A percentile compares a stretch with the other conserved stretches of the same genome.
These are phyloP conservation scores for Spisula solida DNA, from an alignment of 2,888 invertebrate species.

Conservation along the genomic window DNA sequence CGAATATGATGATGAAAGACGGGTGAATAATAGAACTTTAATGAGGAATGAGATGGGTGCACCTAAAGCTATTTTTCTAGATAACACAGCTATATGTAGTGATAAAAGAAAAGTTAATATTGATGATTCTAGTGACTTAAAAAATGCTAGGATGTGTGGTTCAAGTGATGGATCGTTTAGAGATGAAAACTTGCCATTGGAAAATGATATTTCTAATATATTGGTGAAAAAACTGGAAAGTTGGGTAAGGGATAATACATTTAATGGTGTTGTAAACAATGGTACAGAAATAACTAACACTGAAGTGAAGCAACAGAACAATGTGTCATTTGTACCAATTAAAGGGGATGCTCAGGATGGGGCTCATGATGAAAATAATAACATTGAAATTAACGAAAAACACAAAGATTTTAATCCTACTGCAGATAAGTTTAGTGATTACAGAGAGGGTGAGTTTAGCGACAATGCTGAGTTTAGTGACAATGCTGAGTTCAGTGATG, in stretches of 20 bases:
- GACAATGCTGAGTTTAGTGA: not conserved
- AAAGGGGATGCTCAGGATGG: not conserved
- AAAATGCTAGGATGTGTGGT: not conserved
- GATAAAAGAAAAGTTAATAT: not conserved
- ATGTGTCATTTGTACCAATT: not conserved
- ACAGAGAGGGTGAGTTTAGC: not conserved
- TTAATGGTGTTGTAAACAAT: not conserved
- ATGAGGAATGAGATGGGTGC: not conserved
- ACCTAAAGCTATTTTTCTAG: not conserved
- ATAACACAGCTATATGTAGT: not conserved
- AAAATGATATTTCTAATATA: not conserved
- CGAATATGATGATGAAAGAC: not conserved
- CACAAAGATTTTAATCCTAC: not conserved
- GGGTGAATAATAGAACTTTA: not conserved
- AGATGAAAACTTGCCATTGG: not conserved
- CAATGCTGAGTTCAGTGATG: not conserved
- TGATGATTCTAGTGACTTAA: not conserved
- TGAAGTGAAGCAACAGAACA: not conserved
- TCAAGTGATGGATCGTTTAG: not conserved
- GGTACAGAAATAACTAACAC: not conserved
- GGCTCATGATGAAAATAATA: conserved; percentile 12
- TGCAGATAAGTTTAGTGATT: not conserved
- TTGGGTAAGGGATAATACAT: not conserved
- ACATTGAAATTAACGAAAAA: not conserved
- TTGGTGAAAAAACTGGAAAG: not conserved